phyloP scores from a whole-genome alignment of 2,888 invertebrate genomes.

The Meteorus colon region DNA sequence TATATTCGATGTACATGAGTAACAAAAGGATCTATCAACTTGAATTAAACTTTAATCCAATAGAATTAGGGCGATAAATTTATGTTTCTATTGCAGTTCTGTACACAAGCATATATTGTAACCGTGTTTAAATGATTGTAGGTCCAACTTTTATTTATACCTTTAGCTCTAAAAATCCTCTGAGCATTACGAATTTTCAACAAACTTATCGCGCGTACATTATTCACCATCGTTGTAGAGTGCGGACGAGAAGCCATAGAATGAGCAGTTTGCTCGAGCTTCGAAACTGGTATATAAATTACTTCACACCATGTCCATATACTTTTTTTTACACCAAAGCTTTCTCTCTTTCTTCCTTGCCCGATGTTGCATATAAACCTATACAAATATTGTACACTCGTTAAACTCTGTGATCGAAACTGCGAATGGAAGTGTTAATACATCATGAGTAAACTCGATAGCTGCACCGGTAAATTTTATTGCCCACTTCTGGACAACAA shows the following conservation, averaged over 20 bases:
- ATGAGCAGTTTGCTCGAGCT: constrained; percentile 33
- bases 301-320: background rate
- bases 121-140: background rate
- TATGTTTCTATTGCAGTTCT: background rate
- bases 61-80: background rate
- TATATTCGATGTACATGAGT: background rate
- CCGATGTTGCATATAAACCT: background rate
- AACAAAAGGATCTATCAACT: background rate
- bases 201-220: constrained; percentile 46
- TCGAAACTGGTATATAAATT: constrained; percentile 41
- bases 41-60: background rate
- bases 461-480: constrained; percentile 15
- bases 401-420: constrained; percentile 45
- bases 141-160: background rate
- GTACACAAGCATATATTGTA: background rate
- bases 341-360: background rate
- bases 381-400: constrained; percentile 27
- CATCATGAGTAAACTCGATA: constrained; percentile 11
- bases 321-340: background rate
- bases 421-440: constrained; percentile 16
- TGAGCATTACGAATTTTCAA: constrained; percentile 44
- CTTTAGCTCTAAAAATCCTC: background rate
- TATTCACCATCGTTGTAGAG: constrained; percentile 35
- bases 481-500: constrained; percentile 12
- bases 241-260: constrained; percentile 24